Conservation (phyloP, 2,888 invertebrate species). For the Polymixis flavicincta region DNA sequence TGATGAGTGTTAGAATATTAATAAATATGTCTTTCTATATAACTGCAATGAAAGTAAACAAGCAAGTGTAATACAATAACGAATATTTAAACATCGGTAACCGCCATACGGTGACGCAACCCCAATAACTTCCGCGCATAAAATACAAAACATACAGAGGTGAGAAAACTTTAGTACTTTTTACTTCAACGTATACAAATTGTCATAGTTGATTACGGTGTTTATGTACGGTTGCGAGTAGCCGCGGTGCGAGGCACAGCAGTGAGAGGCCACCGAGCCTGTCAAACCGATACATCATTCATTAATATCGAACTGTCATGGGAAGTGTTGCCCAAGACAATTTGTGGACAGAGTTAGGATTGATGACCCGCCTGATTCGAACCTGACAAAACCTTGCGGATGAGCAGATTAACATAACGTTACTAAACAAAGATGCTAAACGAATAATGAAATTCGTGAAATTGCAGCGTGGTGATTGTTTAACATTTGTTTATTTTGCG, state of each 20-base stretch:
- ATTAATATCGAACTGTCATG: constrained; percentile 80
- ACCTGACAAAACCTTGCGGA: constrained; percentile 33
- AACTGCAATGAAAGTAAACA: constrained; percentile 41
- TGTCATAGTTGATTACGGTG: constrained; percentile 66
- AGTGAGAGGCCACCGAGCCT: constrained; percentile 68
- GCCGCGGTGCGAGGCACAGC: constrained; percentile 28
- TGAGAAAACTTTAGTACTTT: constrained; percentile 63
- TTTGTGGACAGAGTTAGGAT: constrained; percentile 67
- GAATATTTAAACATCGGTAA: constrained; percentile 40
- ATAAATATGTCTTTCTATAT: constrained; percentile 26
- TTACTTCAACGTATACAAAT: constrained; percentile 63
- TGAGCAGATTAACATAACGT: constrained; percentile 53
- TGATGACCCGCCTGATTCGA: constrained; percentile 54
- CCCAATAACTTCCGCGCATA: constrained; percentile 60
- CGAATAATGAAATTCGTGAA: constrained; percentile 47
- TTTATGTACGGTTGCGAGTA: constrained; percentile 63
- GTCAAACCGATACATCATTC: constrained; percentile 77
- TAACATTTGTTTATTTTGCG: constrained; percentile 43
- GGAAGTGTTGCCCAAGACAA: constrained; percentile 77
- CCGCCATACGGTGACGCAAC: constrained; percentile 53
- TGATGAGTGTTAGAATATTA: constrained; percentile 36
- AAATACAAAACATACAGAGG: constrained; percentile 52
- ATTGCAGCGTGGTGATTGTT: constrained; percentile 33
- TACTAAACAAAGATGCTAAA: constrained; percentile 45
- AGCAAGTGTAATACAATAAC: constrained; percentile 37